Conservation (phyloP, 2,113 vertebrate species). For the Phrynosoma blainvillii region DNA sequence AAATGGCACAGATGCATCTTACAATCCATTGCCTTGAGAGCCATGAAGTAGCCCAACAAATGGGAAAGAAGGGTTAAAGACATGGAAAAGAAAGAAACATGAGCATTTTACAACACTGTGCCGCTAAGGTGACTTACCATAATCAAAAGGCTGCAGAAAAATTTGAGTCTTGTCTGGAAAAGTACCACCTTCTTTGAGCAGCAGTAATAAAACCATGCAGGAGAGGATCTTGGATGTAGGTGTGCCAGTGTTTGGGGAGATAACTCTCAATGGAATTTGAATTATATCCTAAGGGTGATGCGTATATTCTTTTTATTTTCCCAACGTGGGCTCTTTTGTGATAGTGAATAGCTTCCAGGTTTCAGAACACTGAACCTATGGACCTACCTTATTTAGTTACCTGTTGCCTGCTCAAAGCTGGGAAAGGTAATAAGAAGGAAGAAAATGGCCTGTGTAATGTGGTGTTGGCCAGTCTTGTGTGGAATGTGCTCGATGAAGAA, state of each 20-base stretch:
- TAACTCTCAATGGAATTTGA: neutral
- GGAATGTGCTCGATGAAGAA: neutral
- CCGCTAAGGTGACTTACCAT: constrained; percentile 9
- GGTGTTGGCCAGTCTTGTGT: neutral
- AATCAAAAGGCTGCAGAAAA: neutral
- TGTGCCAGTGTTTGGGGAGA: neutral
- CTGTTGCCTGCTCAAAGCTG: neutral
- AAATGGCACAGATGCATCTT: neutral
- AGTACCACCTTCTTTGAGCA: neutral
- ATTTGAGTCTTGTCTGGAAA: neutral
- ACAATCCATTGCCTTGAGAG: neutral
- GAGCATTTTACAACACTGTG: neutral
- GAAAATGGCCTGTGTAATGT: too few relatives aligned
- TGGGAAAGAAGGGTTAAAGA: neutral
- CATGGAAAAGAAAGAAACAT: neutral
- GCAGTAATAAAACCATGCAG: neutral
- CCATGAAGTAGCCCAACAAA: neutral
- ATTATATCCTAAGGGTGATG: neutral
- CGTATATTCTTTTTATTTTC: neutral
- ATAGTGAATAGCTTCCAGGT: neutral
- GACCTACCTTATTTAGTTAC: neutral
- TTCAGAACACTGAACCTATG: neutral
- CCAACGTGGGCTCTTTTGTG: neutral
- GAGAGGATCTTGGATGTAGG: neutral
- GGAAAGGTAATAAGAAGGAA: neutral